Evolutionary conservation across 2,888 invertebrate genomes (phyloP).

Genomic region (Clusia tigrina): DNA sequence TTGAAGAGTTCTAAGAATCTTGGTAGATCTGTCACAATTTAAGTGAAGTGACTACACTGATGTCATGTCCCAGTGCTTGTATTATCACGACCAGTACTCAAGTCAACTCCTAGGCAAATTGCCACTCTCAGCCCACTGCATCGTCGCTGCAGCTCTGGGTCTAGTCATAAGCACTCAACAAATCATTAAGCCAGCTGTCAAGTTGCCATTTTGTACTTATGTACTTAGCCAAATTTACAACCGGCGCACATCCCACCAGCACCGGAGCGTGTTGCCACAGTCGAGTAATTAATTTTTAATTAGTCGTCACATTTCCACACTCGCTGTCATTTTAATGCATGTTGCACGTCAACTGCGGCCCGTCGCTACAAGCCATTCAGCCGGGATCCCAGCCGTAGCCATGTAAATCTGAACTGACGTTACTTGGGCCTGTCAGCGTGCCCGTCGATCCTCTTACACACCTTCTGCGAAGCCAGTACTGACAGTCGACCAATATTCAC

Average conservation of each 20-base stretch:
- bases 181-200: neutral
- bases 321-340: conserved; percentile 29
- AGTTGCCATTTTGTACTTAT: neutral
- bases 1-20: no score
- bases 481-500: neutral
- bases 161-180: neutral
- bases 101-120: no score
- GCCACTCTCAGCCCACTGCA: no score
- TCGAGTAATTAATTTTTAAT: conserved; percentile 28
- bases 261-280: conserved; percentile 1
- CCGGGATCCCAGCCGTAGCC: neutral
- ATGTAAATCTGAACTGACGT: neutral
- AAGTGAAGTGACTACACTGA: no score
- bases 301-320: conserved; percentile 20
- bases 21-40: no score
- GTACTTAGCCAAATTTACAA: neutral
- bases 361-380: neutral
- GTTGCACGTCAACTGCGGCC: conserved; percentile 23
- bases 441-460: neutral
- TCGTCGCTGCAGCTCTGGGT: no score
- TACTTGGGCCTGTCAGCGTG: neutral
- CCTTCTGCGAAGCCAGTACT: neutral
- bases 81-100: no score
- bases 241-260: conserved; percentile 1
- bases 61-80: no score